Conservation (phyloP, 1,140 invertebrate genomes). For the Hycleus phaleratus region DNA sequence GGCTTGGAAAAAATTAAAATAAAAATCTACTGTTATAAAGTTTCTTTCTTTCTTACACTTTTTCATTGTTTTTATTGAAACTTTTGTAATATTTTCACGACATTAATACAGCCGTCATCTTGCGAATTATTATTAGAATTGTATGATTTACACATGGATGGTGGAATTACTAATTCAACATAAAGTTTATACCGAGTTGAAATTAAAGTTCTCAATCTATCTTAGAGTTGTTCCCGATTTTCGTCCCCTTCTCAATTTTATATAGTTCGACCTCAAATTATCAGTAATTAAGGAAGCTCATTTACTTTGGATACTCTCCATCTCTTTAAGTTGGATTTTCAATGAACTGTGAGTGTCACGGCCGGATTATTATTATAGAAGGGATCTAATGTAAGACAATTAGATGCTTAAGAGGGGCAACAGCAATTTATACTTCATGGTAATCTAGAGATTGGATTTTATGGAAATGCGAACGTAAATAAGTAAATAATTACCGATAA, state of each 20-base stretch:
- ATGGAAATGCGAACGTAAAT: slow-evolving; percentile 16
- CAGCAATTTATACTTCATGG: slow-evolving; percentile 14
- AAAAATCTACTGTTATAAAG: too few species aligned
- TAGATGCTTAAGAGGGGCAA: slow-evolving; percentile 8
- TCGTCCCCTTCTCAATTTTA: neutral
- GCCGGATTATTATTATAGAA: slow-evolving; percentile 15
- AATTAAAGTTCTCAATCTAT: neutral
- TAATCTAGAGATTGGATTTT: slow-evolving; percentile 15
- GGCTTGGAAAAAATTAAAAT: too few species aligned
- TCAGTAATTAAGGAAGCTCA: slow-evolving; percentile 15
- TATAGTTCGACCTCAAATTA: slow-evolving; percentile 12
- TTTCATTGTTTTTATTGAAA: too few species aligned
- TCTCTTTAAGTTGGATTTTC: slow-evolving; percentile 6
- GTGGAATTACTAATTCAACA: neutral
- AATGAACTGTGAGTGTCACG: slow-evolving; percentile 20
- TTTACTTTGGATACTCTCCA: slow-evolving; percentile 14
- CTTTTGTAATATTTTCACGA: too few species aligned
- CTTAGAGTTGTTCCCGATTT: too few species aligned
- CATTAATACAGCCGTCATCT: too few species aligned
- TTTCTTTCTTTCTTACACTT: too few species aligned
- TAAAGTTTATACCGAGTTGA: slow-evolving; percentile 1
- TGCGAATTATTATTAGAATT: slow-evolving; percentile 1
- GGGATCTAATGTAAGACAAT: slow-evolving; percentile 17
- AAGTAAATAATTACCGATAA: slow-evolving; percentile 14
- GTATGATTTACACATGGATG: neutral